Evolutionary conservation across 2,888 invertebrate species (phyloP), one percentile per base, ranked within the genome.

Genomic region (Sthenelais limicola): DNA sequence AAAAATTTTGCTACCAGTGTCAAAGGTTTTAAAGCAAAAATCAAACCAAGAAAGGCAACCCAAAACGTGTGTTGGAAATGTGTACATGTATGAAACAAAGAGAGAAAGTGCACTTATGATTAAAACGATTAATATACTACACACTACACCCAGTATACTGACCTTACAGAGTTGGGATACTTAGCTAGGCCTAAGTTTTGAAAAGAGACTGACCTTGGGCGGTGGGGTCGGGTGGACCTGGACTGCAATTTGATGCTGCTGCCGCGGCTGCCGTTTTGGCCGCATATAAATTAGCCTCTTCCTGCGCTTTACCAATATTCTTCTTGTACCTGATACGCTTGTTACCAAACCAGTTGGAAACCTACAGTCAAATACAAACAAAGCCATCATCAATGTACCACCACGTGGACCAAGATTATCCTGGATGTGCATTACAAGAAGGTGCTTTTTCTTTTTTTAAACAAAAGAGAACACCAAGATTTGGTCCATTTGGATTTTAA

Each of bases 281-380:
- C 76, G 98, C 98, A 89, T 98, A 98, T 86, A 98, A 91, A 90
- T 98, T 98, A 74, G 98, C 98, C 90, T 99, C 98, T 90, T 99
- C 98, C 89, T 98, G 98, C 73, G 98, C 98, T 89, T 99, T 99
- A 85, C 97, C 98, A 82, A 99, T 98, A 90, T 98, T 98, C 91
- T 99, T 99, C 93, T 99, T 99, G 91, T 98, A 99, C 84, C 98
- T 94, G 90, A 99, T 99, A 86, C 98, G 93, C 90, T 98, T 98
- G 91, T 98, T 98, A 82, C 98, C 98, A 89, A 98, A 98, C 98
- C 98, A 98, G 92, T 98, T 98, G 82, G 98, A 98, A 77, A 98
- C 97, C 94, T 95, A 81, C 70, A 70, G 48, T 33, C 33, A 66
- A 66, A 72, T 62, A 48, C 58, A 71, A 56, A 72, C 35, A 48